Conservation (phyloP, 1,140 invertebrate genomes). For the Matsumurasca onukii region DNA sequence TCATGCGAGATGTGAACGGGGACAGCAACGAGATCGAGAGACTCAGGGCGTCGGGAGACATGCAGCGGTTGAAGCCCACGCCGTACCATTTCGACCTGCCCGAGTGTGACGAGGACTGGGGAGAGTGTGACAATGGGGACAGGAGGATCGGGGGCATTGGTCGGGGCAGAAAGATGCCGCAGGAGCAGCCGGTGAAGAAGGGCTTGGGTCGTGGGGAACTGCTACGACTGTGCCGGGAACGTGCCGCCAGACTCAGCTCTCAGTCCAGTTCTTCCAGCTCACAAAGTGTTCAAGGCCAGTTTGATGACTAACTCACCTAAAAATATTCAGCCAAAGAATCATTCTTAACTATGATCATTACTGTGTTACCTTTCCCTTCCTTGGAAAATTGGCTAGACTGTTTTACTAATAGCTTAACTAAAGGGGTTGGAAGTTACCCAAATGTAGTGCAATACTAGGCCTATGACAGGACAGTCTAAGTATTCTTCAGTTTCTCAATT, state of each 20-base stretch:
- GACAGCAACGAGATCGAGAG: not conserved
- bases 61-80: not conserved
- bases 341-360: no score
- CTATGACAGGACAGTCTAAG: no score
- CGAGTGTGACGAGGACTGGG: not conserved
- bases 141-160: not conserved
- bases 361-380: no score
- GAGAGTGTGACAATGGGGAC: not conserved
- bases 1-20: not conserved
- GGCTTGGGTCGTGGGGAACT: not conserved
- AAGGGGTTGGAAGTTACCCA: no score
- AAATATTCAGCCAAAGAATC: no score
- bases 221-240: not conserved
- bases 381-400: no score
- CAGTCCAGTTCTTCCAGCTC: not conserved
- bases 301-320: no score
- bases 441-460: no score
- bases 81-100: not conserved
- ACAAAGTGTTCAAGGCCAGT: no score
- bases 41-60: not conserved
- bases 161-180: not conserved
- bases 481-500: no score
- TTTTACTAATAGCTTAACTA: no score
- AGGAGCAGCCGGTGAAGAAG: not conserved
- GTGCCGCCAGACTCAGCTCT: no score